Base-by-base conservation (phyloP, 2,797 vertebrate genomes). In the Catostomus latipinnis region DNA sequence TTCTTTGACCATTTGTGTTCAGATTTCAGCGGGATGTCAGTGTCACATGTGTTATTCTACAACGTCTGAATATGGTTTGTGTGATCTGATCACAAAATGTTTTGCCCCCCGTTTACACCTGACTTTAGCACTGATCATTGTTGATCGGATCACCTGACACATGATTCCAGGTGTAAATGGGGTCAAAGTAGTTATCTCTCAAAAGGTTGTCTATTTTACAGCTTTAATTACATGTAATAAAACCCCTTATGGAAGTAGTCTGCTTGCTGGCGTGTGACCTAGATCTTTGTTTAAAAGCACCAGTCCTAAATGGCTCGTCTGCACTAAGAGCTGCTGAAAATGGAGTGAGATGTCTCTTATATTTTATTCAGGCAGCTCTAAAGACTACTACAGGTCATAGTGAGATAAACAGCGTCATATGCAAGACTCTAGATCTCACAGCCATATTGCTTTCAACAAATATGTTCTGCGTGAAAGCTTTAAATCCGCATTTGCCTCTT, bases 301-400 rank as follows among this genome's bases (percentile, higher is more conserved):
- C 1, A n/a, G 9, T 34, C 34, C 34, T 34, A 34, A 34, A 34
- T 34, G 34, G 34, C 34, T 34, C 4, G 34, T 34, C 34, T 43
- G 61, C 58, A 54, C 63, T 74, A 54, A 53, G 9, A 74, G 60
- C 72, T 0, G 2, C 34, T 34, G 34, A 46, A 53, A 75, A 65
- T 53, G 22, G 10, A 75, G 10, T 46, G 61, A 65, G 14, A 56
- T 34, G 1, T 65, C 22, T 63, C 61, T 66, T 75, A 75, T 66
- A 66, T 46, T 75, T 76, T 67, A 76, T 76, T 76, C 46, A 76
- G 45, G 43, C 4, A 46, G 49, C 74, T 67, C 74, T 68, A 45
- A 34, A 34, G 34, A 34, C 34, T 34, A 34, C 34, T 3, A 2
- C 34, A 62, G 10, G 60, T 62, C 60, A 43, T 12, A 43, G 12